Evolutionary conservation across 2,797 vertebrate genomes (phyloP).

Genomic region (Phyllotis vaccarum): DNA sequence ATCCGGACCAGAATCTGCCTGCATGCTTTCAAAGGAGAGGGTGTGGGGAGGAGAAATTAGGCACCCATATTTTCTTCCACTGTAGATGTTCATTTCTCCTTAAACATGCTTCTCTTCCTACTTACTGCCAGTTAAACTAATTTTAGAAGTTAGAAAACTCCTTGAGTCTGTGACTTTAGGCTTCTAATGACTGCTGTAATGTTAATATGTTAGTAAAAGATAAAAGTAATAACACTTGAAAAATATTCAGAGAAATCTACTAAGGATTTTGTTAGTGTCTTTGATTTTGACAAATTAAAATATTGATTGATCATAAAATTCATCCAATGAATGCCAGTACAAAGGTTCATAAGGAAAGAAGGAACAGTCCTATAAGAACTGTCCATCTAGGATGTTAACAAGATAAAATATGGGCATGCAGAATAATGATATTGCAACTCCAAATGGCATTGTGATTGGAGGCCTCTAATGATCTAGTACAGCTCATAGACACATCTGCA

Average conservation of each 20-base stretch:
- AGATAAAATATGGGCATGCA: conserved; percentile 36
- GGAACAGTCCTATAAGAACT: background rate
- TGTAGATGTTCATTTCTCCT: background rate
- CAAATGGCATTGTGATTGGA: background rate
- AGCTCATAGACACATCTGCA: conserved; percentile 63
- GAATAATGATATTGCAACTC: conserved; percentile 59
- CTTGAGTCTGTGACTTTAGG: conserved; percentile 2
- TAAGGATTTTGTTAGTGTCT: background rate
- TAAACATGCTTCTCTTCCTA: conserved; percentile 37
- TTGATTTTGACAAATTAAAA: conserved; percentile 21
- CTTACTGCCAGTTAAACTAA: background rate
- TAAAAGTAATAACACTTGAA: background rate
- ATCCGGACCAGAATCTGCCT: conserved; percentile 64
- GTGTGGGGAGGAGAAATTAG: background rate
- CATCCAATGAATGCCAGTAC: background rate
- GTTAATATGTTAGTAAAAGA: background rate
- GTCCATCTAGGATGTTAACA: background rate
- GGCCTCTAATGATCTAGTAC: conserved; percentile 46
- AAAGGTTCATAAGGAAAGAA: conserved; percentile 34
- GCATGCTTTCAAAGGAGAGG: conserved; percentile 51
- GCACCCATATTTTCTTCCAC: conserved; percentile 11
- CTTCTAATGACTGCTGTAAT: background rate
- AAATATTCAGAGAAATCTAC: background rate
- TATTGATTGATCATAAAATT: conserved; percentile 38
- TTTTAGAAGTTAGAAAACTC: conserved; percentile 43